Percentiles rank a stretch among this genome's conserved stretches.
phyloP scores from a whole-genome alignment of 2,888 invertebrate genomes.

The Oithona nana region DNA sequence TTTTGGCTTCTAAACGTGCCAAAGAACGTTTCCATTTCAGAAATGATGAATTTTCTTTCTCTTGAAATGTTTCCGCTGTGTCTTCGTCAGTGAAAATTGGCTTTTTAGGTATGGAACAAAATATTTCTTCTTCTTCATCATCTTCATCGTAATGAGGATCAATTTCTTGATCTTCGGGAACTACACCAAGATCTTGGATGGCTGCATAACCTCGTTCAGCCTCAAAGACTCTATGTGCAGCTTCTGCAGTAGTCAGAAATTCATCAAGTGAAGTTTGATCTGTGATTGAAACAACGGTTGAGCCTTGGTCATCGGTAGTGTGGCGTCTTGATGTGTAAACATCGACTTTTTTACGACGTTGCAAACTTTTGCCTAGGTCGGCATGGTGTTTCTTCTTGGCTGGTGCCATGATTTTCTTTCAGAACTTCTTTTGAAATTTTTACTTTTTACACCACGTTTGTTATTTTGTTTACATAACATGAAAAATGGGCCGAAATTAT shows the following conservation, averaged over 20 bases:
- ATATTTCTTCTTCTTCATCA: constrained; percentile 21
- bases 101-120: constrained; percentile 20
- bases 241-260: constrained; percentile 78
- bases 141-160: constrained; percentile 20
- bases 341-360: neutral
- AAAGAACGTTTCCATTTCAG: constrained; percentile 73
- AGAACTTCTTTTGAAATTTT: too few species aligned
- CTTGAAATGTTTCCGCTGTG: constrained; percentile 56
- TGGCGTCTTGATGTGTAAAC: neutral
- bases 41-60: constrained; percentile 60
- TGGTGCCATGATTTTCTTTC: neutral
- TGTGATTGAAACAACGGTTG: constrained; percentile 78
- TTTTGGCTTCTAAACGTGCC: constrained; percentile 52
- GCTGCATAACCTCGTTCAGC: constrained; percentile 23
- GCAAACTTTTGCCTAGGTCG: neutral
- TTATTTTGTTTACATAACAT: too few species aligned
- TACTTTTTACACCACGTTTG: too few species aligned
- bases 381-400: neutral
- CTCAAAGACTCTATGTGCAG: constrained; percentile 80
- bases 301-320: constrained; percentile 52
- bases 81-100: neutral
- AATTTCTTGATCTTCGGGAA: constrained; percentile 29
- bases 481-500: too few species aligned
- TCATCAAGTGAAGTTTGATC: constrained; percentile 92
- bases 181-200: neutral